phyloP scores from a whole-genome alignment of 2,113 vertebrate species.

The Pogona vitticeps region DNA sequence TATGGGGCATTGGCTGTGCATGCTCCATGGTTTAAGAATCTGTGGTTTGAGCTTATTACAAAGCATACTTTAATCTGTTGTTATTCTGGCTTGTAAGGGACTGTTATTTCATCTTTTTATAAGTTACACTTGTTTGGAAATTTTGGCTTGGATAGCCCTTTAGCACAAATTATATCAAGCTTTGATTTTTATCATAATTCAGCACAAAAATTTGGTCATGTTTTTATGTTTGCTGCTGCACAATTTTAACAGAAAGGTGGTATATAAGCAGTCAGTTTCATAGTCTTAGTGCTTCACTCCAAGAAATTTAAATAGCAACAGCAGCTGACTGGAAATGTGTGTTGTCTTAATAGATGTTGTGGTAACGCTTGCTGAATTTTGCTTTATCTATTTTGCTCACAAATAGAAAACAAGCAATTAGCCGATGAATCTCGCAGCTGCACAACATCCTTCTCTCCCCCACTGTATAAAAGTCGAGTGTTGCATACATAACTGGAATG shows the following conservation, averaged over 20 bases:
- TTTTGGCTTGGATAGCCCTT: not conserved
- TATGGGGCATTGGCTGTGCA: not conserved
- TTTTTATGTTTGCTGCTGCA: not conserved
- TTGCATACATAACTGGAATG: slow-evolving; percentile 58
- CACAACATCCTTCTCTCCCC: slow-evolving; percentile 45
- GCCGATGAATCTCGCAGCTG: slow-evolving; percentile 70
- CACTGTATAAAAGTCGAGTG: slow-evolving; percentile 57
- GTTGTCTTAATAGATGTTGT: slow-evolving; percentile 61
- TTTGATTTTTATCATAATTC: not conserved
- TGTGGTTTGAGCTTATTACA: not conserved
- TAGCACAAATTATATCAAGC: not conserved
- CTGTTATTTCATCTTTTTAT: not conserved
- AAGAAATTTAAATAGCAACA: slow-evolving; percentile 36
- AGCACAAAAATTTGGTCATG: not conserved
- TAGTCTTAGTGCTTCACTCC: not conserved
- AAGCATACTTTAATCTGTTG: not conserved
- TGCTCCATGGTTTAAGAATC: not conserved
- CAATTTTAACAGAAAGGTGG: not conserved
- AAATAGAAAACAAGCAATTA: slow-evolving; percentile 74
- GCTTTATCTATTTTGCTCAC: slow-evolving; percentile 71
- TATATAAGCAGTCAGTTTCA: not conserved
- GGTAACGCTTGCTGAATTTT: slow-evolving; percentile 63
- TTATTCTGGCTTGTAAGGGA: not conserved
- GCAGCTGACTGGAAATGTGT: slow-evolving; percentile 50
- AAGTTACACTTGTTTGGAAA: not conserved